Evolutionary conservation across 2,888 invertebrate genomes (phyloP).

Genomic region (Zaprionus lineosus): DNA sequence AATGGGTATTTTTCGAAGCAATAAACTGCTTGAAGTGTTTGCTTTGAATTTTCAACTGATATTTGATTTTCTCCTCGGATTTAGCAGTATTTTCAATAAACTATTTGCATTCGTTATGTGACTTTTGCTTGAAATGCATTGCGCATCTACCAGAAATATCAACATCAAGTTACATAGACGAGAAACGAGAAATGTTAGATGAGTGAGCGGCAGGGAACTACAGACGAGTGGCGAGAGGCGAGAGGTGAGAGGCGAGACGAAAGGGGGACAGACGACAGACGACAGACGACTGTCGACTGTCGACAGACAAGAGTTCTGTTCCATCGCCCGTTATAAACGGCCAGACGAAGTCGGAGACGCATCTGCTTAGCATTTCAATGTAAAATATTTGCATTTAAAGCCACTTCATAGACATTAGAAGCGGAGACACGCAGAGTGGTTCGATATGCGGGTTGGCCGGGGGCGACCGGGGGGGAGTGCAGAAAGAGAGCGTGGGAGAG

Average conservation of each 20-base stretch:
- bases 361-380: conserved; percentile 73
- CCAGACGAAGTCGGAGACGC: conserved; percentile 61
- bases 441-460: no score
- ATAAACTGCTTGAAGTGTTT: no score
- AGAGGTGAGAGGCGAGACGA: no score
- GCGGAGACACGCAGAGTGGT: no score
- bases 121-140: conserved; percentile 34
- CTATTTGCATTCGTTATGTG: conserved; percentile 40
- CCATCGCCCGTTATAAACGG: conserved; percentile 21
- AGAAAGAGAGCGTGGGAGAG: not conserved
- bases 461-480: no score
- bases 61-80: not conserved
- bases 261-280: no score
- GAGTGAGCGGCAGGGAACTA: no score
- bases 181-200: not conserved
- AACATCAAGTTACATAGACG: conserved; percentile 9
- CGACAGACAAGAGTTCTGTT: no score
- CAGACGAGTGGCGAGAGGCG: no score
- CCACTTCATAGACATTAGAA: conserved; percentile 69
- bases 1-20: no score
- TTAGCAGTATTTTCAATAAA: not conserved
- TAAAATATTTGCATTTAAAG: conserved; percentile 59
- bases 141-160: conserved; percentile 40
- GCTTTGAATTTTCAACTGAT: not conserved
- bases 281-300: no score